Conservation (phyloP, 2,113 vertebrate genomes). For the Scomber japonicus region DNA sequence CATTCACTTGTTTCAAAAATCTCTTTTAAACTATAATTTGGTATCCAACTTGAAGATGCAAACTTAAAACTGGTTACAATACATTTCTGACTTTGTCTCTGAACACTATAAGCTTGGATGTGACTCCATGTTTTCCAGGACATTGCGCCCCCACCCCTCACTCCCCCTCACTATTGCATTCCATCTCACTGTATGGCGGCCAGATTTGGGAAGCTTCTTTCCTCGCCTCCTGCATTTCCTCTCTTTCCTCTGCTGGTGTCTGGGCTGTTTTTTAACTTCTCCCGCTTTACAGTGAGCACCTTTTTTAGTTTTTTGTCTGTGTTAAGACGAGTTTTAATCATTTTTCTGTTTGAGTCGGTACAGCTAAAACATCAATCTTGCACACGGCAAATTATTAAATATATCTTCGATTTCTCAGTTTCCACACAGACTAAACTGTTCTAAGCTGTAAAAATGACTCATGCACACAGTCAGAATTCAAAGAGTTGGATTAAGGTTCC, state of each 20-base stretch:
- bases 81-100: conserved; percentile 8
- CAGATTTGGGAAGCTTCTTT: conserved; percentile 74
- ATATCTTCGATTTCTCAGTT: background rate
- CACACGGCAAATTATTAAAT: conserved; percentile 4
- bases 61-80: too few relatives aligned
- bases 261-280: conserved; percentile 51
- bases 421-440: background rate
- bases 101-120: conserved; percentile 34
- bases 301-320: conserved; percentile 6
- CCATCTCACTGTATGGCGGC: conserved; percentile 62
- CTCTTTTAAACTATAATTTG: background rate
- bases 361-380: background rate
- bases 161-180: conserved; percentile 65
- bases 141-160: conserved; percentile 35
- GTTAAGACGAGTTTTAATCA: background rate
- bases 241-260: conserved; percentile 66
- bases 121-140: conserved; percentile 70
- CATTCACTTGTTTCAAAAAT: background rate
- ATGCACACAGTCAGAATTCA: conserved; percentile 12
- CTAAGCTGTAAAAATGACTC: background rate
- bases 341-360: background rate
- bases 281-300: background rate
- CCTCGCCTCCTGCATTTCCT: conserved; percentile 68
- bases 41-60: too few relatives aligned
- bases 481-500: conserved; percentile 44